Conservation (phyloP, 2,888 invertebrate species). For the Chloroclysta siterata region DNA sequence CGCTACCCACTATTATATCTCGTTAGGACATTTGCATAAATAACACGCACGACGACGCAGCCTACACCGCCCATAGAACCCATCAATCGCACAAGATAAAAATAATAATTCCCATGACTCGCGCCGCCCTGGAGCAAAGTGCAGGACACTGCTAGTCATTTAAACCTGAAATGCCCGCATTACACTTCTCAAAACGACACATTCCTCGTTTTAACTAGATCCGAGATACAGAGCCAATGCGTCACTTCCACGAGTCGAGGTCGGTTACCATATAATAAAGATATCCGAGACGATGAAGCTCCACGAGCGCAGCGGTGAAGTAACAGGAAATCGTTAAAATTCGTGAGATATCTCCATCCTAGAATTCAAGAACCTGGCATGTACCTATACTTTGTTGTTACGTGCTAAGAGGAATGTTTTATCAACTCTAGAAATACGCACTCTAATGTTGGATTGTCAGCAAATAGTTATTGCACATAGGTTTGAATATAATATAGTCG, state of each 20-base stretch:
- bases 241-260: slow-evolving; percentile 63
- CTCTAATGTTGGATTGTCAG: slow-evolving; percentile 59
- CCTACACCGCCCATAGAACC: slow-evolving; percentile 67
- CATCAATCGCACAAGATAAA: slow-evolving; percentile 77
- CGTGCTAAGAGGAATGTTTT: background rate
- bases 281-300: slow-evolving; percentile 68
- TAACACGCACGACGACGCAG: slow-evolving; percentile 68
- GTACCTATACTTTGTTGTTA: slow-evolving; percentile 41
- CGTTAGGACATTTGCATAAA: slow-evolving; percentile 84
- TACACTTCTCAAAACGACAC: slow-evolving; percentile 68
- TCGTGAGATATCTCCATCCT: slow-evolving; percentile 74
- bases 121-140: slow-evolving; percentile 50
- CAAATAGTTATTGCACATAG: slow-evolving; percentile 60
- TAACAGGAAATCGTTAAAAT: slow-evolving; percentile 83
- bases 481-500: slow-evolving; percentile 73
- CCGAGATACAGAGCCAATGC: slow-evolving; percentile 68
- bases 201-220: slow-evolving; percentile 69
- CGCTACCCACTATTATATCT: slow-evolving; percentile 76
- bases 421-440: slow-evolving; percentile 9
- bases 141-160: slow-evolving; percentile 41
- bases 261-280: slow-evolving; percentile 75
- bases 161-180: slow-evolving; percentile 54
- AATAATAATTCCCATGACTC: slow-evolving; percentile 72
- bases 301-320: slow-evolving; percentile 63
- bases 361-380: slow-evolving; percentile 53